These are phyloP conservation scores for Strigamia crassipes DNA, from an alignment of 2,888 invertebrate species.

Conservation along the genomic window DNA sequence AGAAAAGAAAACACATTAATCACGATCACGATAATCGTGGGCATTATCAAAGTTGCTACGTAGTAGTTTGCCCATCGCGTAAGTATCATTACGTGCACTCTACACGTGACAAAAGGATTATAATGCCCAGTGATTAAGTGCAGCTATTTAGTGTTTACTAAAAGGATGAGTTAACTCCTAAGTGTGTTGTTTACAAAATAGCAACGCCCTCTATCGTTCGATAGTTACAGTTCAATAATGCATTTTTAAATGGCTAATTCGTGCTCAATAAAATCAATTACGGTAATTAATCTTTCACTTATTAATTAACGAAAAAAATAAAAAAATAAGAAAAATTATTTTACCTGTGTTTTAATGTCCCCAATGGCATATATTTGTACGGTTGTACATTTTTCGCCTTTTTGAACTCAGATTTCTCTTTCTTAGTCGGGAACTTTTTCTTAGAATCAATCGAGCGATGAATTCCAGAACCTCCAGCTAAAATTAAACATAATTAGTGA, in stretches of 20 bases:
- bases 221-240: no score
- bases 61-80: neutral
- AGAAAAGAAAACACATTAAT: neutral
- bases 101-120: neutral
- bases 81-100: neutral
- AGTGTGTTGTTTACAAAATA: neutral
- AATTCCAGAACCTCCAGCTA: neutral
- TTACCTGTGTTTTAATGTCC: conserved; percentile 6
- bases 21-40: neutral
- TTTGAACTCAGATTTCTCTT: neutral
- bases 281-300: no score
- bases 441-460: neutral
- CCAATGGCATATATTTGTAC: neutral
- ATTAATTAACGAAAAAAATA: no score
- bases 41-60: neutral
- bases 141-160: no score
- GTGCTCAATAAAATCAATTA: no score
- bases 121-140: neutral
- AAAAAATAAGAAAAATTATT: no score
- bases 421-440: neutral
- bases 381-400: neutral
- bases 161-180: neutral
- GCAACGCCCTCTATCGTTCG: neutral
- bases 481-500: neutral
- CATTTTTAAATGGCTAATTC: no score